A percentile compares a stretch with the other conserved stretches of the same genome.
Evolutionary conservation across 1,140 invertebrate species (phyloP).

Genomic region (Octopus bimaculoides): DNA sequence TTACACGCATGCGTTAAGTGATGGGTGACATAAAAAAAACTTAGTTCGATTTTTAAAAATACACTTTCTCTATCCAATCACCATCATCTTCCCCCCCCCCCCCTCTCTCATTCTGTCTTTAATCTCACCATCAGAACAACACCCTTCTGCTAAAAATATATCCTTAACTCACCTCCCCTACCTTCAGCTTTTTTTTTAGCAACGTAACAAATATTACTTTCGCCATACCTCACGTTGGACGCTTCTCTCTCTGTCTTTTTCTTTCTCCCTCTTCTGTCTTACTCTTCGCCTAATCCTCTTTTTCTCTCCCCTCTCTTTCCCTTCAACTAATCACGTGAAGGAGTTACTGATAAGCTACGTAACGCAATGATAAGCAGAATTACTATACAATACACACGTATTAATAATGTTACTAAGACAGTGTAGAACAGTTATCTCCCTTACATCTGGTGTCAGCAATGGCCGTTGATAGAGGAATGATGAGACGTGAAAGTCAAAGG

Average conservation of each 20-base stretch:
- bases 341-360: too few relatives aligned
- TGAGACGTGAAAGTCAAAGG: too few relatives aligned
- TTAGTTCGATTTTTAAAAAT: too few relatives aligned
- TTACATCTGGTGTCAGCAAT: too few relatives aligned
- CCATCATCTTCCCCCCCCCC: background rate
- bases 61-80: background rate
- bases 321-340: too few relatives aligned
- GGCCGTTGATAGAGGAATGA: too few relatives aligned
- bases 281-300: background rate
- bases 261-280: background rate
- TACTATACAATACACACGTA: too few relatives aligned
- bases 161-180: background rate
- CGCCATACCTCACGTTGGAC: background rate
- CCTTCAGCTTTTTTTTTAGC: background rate
- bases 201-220: background rate
- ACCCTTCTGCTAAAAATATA: background rate
- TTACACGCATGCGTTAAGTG: too few relatives aligned
- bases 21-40: too few relatives aligned
- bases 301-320: background rate
- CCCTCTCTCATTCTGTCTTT: constrained; percentile 2
- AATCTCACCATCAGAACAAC: background rate
- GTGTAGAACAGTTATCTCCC: too few relatives aligned
- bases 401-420: too few relatives aligned
- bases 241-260: background rate
- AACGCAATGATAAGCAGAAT: too few relatives aligned